Evolutionary conservation across 1,140 invertebrate genomes (phyloP), one percentile per base, ranked within the genome.

Genomic region (Teleogryllus occipitalis): DNA sequence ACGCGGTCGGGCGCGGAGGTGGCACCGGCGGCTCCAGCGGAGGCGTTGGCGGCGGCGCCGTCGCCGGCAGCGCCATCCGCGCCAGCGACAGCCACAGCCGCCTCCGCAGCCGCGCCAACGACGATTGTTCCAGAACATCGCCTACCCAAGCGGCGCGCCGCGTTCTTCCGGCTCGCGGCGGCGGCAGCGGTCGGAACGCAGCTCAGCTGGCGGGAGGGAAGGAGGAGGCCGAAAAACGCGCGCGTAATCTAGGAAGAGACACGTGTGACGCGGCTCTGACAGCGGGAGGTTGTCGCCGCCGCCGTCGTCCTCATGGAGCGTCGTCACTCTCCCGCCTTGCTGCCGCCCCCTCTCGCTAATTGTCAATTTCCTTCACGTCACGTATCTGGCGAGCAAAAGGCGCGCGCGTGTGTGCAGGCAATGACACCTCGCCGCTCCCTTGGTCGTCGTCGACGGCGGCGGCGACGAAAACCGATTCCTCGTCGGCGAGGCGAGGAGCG

Each of bases 331-430:
- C 10, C 54, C 18, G 54, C 18, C 18, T 18, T 14, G 54, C 10
- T 14, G 54, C 54, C 54, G 10, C 54, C 54, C 10, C 18, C 10
- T 3, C 54, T 65, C 54, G 10, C 54, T 65, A 65, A 65, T 65
- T 65, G 54, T 65, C 54, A 65, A 65, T 65, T 65, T 65, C 54
- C 54, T 65, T 65, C 54, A 65, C 54, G 54, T 65, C 54, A 65
- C 54, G 54, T 65, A 65, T 65, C 54, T 65, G 54, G 54, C 54
- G 54, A 14, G 54, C 54, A 65, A 65, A 65, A 65, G 54, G 54
- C 18, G 54, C 54, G 54, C 54, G 10, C 54, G 54, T 18, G 10
- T 65, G 54, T 14, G 54, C 10, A 65, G 54, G 54, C 54, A 18
- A 65, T 10, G 54, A 65, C 18, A 65, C 54, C 18, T 65, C 54